Evolutionary conservation across 2,888 invertebrate species (phyloP), one percentile per base, ranked within the genome.

Genomic region (Carabus problematicus): DNA sequence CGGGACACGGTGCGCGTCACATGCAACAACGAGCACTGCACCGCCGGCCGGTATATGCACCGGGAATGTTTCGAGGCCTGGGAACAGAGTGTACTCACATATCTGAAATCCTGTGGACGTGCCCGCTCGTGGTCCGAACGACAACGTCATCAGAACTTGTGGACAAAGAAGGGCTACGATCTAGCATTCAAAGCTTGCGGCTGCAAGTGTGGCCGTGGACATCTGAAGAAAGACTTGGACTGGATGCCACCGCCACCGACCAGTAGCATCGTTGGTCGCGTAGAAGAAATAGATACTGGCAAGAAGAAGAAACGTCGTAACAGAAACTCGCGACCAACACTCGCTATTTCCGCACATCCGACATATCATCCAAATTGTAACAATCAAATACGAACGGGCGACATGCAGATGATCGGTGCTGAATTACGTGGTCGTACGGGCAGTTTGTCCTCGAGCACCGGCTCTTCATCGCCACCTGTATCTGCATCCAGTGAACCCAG

Each of bases 161-260:
- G 98, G 98, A 96, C 97, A 68, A 97, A 97, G 83, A 97, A 97
- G 82, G 97, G 97, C 64, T 97, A 97, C 84, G 97, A 98, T 82
- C 83, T 97, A 80, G 96, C 96, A 7, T 97, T 92, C 83, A 97
- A 96, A 78, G 95, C 95, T 7, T 98, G 97, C 84, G 93, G 92
- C 47, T 98, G 98, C 84, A 91, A 92, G 73, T 97, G 97, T 83
- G 93, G 93, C 2, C 87, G 94, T 40, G 97, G 97, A 6, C 96
- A 97, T 78, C 82, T 98, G 75, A 92, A 95, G 79, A 98, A 97
- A 82, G 97, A 98, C 83, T 85, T 96, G 61, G 95, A 97, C 80
- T 97, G 97, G 93, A 86, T 90, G 78, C 89, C 93, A 64, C 90
- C 92, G 43, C 85, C 86, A 9, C 85, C 87, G 58, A 84, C 83